A percentile compares a stretch with the other conserved stretches of the same genome.
These are phyloP conservation scores for Nomada fucata DNA, from an alignment of 2,888 invertebrate species.

Conservation along the genomic window DNA sequence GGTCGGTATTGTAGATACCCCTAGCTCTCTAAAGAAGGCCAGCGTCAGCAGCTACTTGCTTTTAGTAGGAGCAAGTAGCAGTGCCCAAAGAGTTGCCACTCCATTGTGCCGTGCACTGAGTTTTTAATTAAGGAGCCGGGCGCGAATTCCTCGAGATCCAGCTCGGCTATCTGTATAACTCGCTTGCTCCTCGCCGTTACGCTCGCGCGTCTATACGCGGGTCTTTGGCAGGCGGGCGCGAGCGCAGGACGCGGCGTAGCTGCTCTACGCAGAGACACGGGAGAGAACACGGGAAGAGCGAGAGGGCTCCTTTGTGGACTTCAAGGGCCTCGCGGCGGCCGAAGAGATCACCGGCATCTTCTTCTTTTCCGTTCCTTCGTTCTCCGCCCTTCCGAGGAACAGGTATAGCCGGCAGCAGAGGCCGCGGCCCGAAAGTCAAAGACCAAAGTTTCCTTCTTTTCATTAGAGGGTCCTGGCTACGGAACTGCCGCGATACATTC, in stretches of 20 bases:
- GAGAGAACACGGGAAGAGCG: conserved; percentile 18
- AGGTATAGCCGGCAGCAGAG: conserved; percentile 62
- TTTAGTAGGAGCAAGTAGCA: conserved; percentile 40
- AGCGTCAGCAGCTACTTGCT: conserved; percentile 40
- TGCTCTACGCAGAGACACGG: conserved; percentile 48
- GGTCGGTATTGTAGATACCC: conserved; percentile 66
- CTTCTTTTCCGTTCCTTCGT: conserved; percentile 61
- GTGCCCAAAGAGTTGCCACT: conserved; percentile 81
- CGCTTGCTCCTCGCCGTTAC: conserved; percentile 16
- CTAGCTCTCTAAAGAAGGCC: conserved; percentile 43
- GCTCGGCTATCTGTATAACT: conserved; percentile 45
- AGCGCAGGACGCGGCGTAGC: conserved; percentile 33
- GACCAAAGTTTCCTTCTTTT: conserved; percentile 77
- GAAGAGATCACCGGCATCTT: conserved; percentile 60
- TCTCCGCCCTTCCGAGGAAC: conserved; percentile 61
- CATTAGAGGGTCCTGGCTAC: conserved; percentile 70
- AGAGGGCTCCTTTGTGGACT: conserved; percentile 64
- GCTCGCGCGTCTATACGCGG: conserved; percentile 30
- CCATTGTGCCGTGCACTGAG: conserved; percentile 81
- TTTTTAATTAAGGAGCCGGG: conserved; percentile 81
- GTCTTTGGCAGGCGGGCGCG: conserved; percentile 29
- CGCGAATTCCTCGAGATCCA: conserved; percentile 78
- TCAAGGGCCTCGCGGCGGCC: conserved; percentile 70
- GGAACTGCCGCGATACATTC: conserved; percentile 73
- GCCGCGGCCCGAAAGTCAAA: conserved; percentile 73